These are phyloP conservation scores for Hirtodrosophila histrioides DNA, from an alignment of 2,888 invertebrate species.

Conservation along the genomic window DNA sequence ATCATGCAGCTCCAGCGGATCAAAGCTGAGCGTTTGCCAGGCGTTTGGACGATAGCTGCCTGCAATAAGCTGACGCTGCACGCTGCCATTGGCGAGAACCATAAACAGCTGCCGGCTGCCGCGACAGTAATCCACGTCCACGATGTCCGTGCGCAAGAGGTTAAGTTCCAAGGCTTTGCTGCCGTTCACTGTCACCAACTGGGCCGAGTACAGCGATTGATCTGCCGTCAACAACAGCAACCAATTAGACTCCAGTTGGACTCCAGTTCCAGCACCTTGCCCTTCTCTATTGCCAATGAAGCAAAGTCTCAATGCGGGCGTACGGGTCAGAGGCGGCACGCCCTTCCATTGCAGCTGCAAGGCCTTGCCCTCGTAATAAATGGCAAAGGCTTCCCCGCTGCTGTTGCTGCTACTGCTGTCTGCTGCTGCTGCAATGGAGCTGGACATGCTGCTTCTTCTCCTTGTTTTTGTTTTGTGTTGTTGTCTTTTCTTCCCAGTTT, in stretches of 20 bases:
- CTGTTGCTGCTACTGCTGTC: slow-evolving; percentile 2
- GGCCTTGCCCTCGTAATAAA: slow-evolving; percentile 57
- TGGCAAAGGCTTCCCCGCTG: slow-evolving; percentile 58
- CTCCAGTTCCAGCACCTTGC: not conserved
- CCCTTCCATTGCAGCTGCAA: slow-evolving; percentile 70
- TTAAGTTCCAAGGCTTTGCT: slow-evolving; percentile 47
- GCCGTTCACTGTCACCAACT: slow-evolving; percentile 4
- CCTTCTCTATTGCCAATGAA: slow-evolving; percentile 16
- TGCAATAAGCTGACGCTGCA: slow-evolving; percentile 51
- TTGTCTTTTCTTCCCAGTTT: slow-evolving; percentile 44
- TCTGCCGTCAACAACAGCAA: slow-evolving; percentile 70
- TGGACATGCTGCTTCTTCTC: slow-evolving; percentile 23
- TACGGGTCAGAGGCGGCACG: slow-evolving; percentile 60
- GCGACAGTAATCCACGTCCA: slow-evolving; percentile 75
- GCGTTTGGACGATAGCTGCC: slow-evolving; percentile 40
- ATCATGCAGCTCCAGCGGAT: slow-evolving; percentile 80
- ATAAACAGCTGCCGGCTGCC: slow-evolving; percentile 65
- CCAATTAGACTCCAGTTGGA: slow-evolving; percentile 22
- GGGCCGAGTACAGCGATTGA: slow-evolving; percentile 59
- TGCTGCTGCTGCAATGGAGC: slow-evolving; percentile 36
- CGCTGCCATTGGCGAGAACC: slow-evolving; percentile 54
- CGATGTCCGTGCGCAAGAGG: slow-evolving; percentile 61
- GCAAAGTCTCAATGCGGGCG: slow-evolving; percentile 70
- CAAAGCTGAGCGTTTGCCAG: slow-evolving; percentile 81
- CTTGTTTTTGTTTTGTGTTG: slow-evolving; percentile 48